Evolutionary conservation across 2,113 vertebrate species (phyloP), one percentile per base, ranked within the genome.

Genomic region (Serranochromis macrocephalus): DNA sequence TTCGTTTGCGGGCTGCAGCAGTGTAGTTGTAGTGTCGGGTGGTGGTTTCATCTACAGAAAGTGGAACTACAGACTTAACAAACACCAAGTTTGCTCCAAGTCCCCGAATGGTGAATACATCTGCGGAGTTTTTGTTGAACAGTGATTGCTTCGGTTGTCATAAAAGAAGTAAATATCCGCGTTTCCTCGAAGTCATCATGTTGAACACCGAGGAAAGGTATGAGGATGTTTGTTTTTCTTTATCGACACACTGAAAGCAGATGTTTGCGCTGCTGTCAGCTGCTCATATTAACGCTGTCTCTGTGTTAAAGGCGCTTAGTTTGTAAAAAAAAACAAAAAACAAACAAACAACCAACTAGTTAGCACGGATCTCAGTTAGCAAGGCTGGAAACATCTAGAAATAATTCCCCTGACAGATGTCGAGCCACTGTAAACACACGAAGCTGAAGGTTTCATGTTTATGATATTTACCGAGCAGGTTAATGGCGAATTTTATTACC

Each of bases 201-300:
- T 90, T 94, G 93, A 96, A 96, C 89, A 92, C 94, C 9, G 95
- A 96, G 88, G 94, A 96, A 91, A 97, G 96, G 96, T 97, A 96
- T 91, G 96, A 85, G 16, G 13, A 31, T 49, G 66, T 38, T 40
- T 68, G 12, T 68, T 68, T 68, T 68, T 68, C n/a, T 68, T 21
- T 40, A 55, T 6, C 9, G 53, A 40, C 2, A 17, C 4, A 29
- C 38, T 31, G 17, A 47, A 82, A 82, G 19, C 26, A 33, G 26
- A 31, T 31, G 45, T 75, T 73, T 29, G 9, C 24, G 24, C 24
- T 29, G 3, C 42, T 75, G n/a, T 57, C 81, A 68, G 45, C 5
- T 10, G 29, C 29, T 10, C 10, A 4, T 21, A 17, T 17, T 26
- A 29, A 26, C 21, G n/a, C 51, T 29, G 40, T 29, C 3, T 31